These are phyloP conservation scores for Euthynnus affinis DNA, from an alignment of 2,797 vertebrate species.

Conservation along the genomic window DNA sequence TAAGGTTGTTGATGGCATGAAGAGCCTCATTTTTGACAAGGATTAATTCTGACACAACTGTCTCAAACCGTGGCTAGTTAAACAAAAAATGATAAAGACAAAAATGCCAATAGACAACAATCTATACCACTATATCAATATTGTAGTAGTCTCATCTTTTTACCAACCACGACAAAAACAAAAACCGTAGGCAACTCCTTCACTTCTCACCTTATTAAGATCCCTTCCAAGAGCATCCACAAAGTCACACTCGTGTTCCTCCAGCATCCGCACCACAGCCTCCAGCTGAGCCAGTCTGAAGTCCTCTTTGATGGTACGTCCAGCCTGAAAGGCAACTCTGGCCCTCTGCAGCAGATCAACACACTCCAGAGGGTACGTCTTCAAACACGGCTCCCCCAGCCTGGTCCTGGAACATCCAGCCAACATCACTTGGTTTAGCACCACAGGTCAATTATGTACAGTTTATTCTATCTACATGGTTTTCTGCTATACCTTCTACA, in stretches of 20 bases:
- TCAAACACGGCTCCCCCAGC: conserved; percentile 75
- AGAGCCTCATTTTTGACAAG: conserved; percentile 85
- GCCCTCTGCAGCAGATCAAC: conserved; percentile 79
- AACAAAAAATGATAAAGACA: neutral
- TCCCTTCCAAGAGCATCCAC: conserved; percentile 83
- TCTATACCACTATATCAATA: neutral
- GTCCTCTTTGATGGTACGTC: conserved; percentile 73
- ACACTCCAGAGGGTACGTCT: conserved; percentile 70
- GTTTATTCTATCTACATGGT: neutral
- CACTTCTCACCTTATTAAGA: conserved; percentile 81
- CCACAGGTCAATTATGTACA: neutral
- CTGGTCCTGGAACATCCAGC: conserved; percentile 74
- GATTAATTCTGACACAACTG: conserved; percentile 83
- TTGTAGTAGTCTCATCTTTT: neutral
- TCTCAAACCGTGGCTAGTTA: conserved; percentile 85
- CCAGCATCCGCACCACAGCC: conserved; percentile 81
- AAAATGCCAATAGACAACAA: neutral
- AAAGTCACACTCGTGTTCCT: conserved; percentile 85
- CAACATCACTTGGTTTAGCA: conserved; percentile 5
- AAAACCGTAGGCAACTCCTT: neutral
- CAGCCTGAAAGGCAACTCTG: conserved; percentile 76
- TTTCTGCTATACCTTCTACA: conserved; percentile 68
- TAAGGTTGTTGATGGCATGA: conserved; percentile 83
- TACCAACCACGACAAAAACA: neutral
- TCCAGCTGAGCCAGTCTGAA: conserved; percentile 83